Base-by-base conservation (phyloP, 2,113 vertebrate genomes). In the Naja naja region DNA sequence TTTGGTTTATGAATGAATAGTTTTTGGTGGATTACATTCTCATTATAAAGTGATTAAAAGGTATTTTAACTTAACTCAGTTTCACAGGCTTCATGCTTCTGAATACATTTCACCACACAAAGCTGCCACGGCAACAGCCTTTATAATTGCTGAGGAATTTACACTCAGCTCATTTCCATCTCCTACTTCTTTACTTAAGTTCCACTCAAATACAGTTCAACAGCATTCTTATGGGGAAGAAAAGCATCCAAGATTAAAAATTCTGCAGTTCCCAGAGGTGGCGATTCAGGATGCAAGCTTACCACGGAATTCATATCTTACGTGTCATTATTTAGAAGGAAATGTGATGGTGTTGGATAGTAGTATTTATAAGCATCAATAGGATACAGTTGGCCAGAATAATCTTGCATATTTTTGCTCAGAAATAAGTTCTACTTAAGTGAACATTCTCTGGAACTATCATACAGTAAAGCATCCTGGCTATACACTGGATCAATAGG, bases 21-120 rank as follows among this genome's bases (percentile, higher is more conserved):
- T 91, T 97, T 96, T 96, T 90, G 55, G 43, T 94, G 95, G 96
- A 97, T 97, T 97, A 96, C 81, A 95, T 94, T 94, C 93, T 97
- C 94, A 97, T 96, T 96, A 96, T 85, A 93, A 85, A 94, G 93
- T 95, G 39, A 95, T 95, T 94, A 94, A 93, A 95, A 94, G 93
- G 85, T 94, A 88, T 96, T 96, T 95, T 88, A 95, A 87, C 49
- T 95, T 96, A 96, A 97, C 95, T 56, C 89, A 87, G 14, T 55
- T 95, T 93, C 85, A 95, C 91, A 95, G 14, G 8, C 52, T 94
- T 87, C 96, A 96, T 95, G 96, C 60, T 94, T 95, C 91, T 93
- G 95, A 96, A 97, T 97, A 96, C 4, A 96, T 97, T 97, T 95
- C 85, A 92, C 92, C 25, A 92, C 58, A 90, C 85, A 94, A 96